Conservation (phyloP, 2,797 vertebrate species). For the Uromys caudimaculatus region DNA sequence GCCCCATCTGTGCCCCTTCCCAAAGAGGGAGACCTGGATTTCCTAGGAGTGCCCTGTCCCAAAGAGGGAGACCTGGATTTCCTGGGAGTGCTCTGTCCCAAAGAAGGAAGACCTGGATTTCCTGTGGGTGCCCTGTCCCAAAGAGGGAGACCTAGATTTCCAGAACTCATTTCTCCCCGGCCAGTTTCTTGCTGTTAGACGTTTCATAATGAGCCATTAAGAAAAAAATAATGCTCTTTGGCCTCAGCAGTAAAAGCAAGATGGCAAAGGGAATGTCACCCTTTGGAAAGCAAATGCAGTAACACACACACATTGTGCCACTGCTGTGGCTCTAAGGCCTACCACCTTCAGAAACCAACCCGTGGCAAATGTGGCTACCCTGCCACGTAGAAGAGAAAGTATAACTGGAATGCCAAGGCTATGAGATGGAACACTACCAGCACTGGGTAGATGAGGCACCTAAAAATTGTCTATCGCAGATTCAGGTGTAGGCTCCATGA, state of each 20-base stretch:
- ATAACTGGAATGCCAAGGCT: background rate
- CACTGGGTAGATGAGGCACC: background rate
- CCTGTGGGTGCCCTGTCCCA: no score
- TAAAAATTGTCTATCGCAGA: background rate
- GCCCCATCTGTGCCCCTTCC: background rate
- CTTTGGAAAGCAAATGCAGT: background rate
- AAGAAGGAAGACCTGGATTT: no score
- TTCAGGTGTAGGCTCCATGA: background rate
- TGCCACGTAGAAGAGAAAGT: background rate
- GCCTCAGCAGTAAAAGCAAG: background rate
- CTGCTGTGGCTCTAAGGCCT: background rate
- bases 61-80: no score
- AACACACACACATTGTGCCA: no score
- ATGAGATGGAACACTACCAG: background rate
- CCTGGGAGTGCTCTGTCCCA: no score
- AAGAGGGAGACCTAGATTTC: background rate
- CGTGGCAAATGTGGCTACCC: background rate
- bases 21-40: background rate
- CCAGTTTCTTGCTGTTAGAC: conserved; percentile 15
- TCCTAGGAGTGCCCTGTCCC: background rate
- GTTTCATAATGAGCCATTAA: background rate
- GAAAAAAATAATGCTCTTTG: background rate
- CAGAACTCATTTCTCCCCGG: background rate
- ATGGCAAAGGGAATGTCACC: background rate
- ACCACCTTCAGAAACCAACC: background rate